Percentiles rank a stretch among this genome's conserved stretches.
Conservation (phyloP, 2,113 vertebrate genomes). For the Alexandromys fortis region DNA sequence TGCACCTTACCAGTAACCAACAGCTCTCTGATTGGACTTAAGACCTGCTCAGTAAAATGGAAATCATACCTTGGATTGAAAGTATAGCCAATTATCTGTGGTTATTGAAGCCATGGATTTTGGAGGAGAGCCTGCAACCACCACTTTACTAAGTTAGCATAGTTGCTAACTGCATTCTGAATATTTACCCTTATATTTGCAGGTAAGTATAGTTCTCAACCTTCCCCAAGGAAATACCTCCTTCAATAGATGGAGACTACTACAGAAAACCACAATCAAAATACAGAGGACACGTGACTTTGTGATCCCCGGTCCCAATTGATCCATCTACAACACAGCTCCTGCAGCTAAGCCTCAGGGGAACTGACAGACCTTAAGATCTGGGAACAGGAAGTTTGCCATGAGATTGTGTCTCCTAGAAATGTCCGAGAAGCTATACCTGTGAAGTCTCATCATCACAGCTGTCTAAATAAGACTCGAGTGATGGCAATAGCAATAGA, state of each 20-base stretch:
- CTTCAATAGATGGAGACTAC: background rate
- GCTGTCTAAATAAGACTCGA: background rate
- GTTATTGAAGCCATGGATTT: background rate
- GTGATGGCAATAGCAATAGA: background rate
- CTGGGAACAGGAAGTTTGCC: background rate
- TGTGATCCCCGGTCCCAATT: background rate
- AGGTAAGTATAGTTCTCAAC: background rate
- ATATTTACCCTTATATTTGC: background rate
- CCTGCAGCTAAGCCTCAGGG: background rate
- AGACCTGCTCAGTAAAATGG: background rate
- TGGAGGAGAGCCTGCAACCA: background rate
- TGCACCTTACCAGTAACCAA: background rate
- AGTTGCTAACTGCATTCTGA: background rate
- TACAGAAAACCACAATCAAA: background rate
- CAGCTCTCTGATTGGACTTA: background rate
- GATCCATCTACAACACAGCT: background rate
- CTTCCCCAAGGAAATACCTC: background rate
- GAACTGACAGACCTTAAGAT: background rate
- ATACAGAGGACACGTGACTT: background rate
- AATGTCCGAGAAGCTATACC: background rate
- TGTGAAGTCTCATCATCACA: background rate
- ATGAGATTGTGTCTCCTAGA: background rate
- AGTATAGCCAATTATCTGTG: background rate
- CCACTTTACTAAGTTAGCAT: background rate
- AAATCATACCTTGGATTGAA: background rate